Percentiles rank a stretch among this genome's conserved stretches.
phyloP scores from a whole-genome alignment of 2,113 vertebrate species.

The Cyprinodon tularosa region DNA sequence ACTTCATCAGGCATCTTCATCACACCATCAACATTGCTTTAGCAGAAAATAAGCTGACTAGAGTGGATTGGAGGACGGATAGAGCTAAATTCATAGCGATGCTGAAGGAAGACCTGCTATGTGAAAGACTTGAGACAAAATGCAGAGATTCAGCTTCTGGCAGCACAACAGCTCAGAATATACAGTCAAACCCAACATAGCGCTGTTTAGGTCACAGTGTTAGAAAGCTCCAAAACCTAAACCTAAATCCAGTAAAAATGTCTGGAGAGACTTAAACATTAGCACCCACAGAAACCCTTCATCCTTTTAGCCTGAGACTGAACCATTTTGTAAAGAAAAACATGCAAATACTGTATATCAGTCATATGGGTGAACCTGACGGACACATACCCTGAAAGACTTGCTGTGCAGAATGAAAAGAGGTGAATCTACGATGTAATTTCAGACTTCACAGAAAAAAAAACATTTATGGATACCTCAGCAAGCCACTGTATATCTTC shows the following conservation, averaged over 20 bases:
- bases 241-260: neutral
- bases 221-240: neutral
- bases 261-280: neutral
- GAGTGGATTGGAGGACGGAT: too few species aligned
- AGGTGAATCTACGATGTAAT: too few species aligned
- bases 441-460: too few species aligned
- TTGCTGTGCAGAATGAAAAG: neutral
- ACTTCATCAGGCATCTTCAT: too few species aligned
- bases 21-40: too few species aligned
- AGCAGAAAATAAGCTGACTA: too few species aligned
- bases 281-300: neutral
- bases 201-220: neutral
- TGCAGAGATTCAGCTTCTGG: too few species aligned
- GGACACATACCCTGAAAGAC: neutral
- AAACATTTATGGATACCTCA: too few species aligned
- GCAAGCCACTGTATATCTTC: neutral
- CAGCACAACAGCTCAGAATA: too few species aligned
- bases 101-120: too few species aligned
- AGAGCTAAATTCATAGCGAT: too few species aligned
- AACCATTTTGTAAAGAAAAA: neutral
- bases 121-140: too few species aligned
- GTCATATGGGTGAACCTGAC: neutral
- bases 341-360: neutral
- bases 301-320: neutral
- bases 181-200: neutral